Evolutionary conservation across 2,888 invertebrate genomes (phyloP).

Genomic region (Hipparchia sbordonii): DNA sequence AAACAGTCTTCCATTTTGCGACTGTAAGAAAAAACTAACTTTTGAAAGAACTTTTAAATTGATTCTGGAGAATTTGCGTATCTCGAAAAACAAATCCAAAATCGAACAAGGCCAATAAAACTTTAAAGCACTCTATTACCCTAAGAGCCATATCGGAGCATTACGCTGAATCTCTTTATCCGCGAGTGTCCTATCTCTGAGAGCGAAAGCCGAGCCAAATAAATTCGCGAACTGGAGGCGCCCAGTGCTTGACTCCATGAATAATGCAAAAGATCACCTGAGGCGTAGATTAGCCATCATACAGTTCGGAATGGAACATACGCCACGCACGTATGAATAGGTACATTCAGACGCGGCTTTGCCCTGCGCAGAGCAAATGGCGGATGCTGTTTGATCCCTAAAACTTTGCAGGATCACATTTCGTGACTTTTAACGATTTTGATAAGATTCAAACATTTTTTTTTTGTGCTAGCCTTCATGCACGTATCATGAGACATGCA

Average conservation of each 20-base stretch:
- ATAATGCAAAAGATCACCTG: constrained; percentile 70
- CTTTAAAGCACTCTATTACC: constrained; percentile 36
- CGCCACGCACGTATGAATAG: neutral
- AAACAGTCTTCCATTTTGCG: too few relatives aligned
- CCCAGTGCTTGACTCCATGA: constrained; percentile 50
- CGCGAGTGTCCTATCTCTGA: constrained; percentile 41
- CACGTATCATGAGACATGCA: too few relatives aligned
- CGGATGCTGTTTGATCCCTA: too few relatives aligned
- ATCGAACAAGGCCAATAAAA: constrained; percentile 36
- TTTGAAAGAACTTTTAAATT: neutral
- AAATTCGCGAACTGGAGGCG: constrained; percentile 46
- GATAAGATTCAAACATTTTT: too few relatives aligned
- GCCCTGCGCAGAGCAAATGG: too few relatives aligned
- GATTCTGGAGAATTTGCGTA: neutral
- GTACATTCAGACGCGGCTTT: too few relatives aligned
- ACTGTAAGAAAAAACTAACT: too few relatives aligned
- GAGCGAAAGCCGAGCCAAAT: constrained; percentile 45
- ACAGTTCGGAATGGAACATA: neutral
- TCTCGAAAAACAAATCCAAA: constrained; percentile 25
- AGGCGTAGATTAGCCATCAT: constrained; percentile 40
- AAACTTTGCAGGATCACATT: too few relatives aligned
- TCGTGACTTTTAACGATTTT: too few relatives aligned
- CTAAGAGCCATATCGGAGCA: constrained; percentile 33
- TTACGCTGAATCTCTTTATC: constrained; percentile 41
- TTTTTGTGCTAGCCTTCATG: too few relatives aligned